Evolutionary conservation across 2,797 vertebrate species (phyloP), one percentile per base, ranked within the genome.

Genomic region (Vultur gryphus): DNA sequence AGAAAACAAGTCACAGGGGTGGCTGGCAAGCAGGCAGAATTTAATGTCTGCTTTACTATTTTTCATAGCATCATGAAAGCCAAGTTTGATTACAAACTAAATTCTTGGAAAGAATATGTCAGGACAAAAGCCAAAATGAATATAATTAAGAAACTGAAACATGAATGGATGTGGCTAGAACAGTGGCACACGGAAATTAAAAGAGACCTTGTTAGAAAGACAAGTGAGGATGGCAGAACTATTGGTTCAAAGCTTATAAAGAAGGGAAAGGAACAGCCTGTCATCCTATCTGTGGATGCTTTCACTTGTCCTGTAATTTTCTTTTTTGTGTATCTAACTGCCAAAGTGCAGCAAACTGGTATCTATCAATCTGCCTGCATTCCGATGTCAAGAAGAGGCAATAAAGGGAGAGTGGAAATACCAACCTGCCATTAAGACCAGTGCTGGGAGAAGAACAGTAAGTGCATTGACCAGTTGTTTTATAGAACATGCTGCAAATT

Each of bases 341-440:
- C 64, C 75, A 70, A 95, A 85, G 67, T 26, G 24, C 54, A 87
- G 31, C 70, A 85, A 91, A 94, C 57, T 69, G 44, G 37, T 91
- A 43, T 76, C 89, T 69, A 57, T 90, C 85, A 91, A 84, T 95
- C 91, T 88, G 58, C 44, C 61, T 84, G 84, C 84, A 90, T 92
- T 90, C 86, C 89, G 31, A 39, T 69, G 78, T 95, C 84, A 94
- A 82, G 76, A 93, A 91, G 20, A 73, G 46, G 72, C 64, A 85
- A 83, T 92, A 94, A 89, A 91, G 33, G n/a, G 70, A 83, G 44
- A 89, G 77, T 87, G 39, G 58, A 89, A 96, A 96, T 84, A 91
- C 71, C 83, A 93, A 46, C 51, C 55, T 89, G 54, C n/a, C 57
- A 67, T 94, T 95, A 94, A 82, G 59, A 73, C 31, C 72, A 73